Evolutionary conservation across 2,797 vertebrate species (phyloP), one percentile per base, ranked within the genome.

Genomic region (Clarias laeviceps): DNA sequence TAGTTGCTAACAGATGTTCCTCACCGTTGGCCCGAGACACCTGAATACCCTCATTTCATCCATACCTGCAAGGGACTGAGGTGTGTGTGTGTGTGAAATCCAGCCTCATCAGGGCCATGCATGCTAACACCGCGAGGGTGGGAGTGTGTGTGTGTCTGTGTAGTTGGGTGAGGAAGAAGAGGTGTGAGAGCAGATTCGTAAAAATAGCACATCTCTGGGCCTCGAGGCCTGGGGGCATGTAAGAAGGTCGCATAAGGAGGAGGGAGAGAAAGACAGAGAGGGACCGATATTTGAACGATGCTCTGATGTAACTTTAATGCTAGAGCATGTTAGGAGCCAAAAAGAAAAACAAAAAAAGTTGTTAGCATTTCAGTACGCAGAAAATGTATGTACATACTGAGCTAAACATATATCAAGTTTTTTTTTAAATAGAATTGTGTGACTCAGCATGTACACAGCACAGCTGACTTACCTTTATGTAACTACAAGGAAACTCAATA

Each of bases 131-230:
- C 6, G 14, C 15, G 5, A 72, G 56, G 32, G 56, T 37, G 68
- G 17, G 50, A 27, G 22, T 50, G 64, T 66, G 64, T 66, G 64
- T 66, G 27, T 34, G 65, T 68, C 27, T 32, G 65, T 32, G 65
- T 32, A 61, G 76, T 65, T 22, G 87, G 86, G 80, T 17, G 78
- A 83, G 78, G 68, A 37, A 70, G 50, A 59, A 84, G 82, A 93
- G 91, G 94, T 94, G 94, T 91, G 91, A 95, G 90, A 93, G 90
- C 89, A 56, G 88, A 82, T 89, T 93, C 92, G 89, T 92, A 94
- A 94, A 95, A 96, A 89, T 88, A 89, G 87, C 88, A 82, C 80
- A 86, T 87, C 77, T 64, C 66, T n/a, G 4, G 32, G 80, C 87
- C 83, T 82, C 79, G 73, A 84, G 85, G 86, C 78, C 87, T 88